Evolutionary conservation across 2,888 invertebrate species (phyloP).

Genomic region (Gisinianus flammeolus): DNA sequence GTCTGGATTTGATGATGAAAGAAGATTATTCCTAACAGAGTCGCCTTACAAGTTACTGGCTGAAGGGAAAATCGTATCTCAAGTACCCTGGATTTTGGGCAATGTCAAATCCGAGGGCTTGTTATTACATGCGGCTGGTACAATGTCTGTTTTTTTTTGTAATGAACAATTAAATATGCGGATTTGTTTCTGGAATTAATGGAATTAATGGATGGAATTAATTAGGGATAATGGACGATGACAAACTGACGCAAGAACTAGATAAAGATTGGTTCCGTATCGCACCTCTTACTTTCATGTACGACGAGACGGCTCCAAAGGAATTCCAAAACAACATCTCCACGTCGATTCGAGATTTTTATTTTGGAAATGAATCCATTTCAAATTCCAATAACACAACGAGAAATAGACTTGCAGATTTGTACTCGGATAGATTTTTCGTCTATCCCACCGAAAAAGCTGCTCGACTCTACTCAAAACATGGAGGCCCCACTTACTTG

Average conservation of each 20-base stretch:
- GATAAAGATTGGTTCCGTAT: slow-evolving; percentile 13
- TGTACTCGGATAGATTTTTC: slow-evolving; percentile 27
- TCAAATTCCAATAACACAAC: not conserved
- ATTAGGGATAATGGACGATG: no score
- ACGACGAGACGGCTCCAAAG: not conserved
- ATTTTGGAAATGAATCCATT: not conserved
- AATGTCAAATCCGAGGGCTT: slow-evolving; percentile 12
- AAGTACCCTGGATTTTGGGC: slow-evolving; percentile 22
- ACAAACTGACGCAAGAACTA: not conserved
- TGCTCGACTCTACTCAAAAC: slow-evolving; percentile 2
- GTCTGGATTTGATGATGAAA: not conserved
- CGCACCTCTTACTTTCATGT: slow-evolving; percentile 32
- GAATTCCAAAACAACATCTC: not conserved
- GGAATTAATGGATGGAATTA: no score
- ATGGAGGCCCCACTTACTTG: slow-evolving; percentile 8
- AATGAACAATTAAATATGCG: not conserved
- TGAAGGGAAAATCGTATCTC: not conserved
- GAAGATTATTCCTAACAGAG: not conserved
- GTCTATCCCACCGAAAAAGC: slow-evolving; percentile 3
- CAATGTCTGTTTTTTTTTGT: not conserved
- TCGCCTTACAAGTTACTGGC: slow-evolving; percentile 12
- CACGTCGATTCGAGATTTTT: not conserved
- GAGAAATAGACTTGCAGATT: not conserved
- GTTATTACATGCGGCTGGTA: slow-evolving; percentile 23
- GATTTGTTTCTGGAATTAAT: no score